phyloP scores from a whole-genome alignment of 2,888 invertebrate species.

The Sinelater perroti region DNA sequence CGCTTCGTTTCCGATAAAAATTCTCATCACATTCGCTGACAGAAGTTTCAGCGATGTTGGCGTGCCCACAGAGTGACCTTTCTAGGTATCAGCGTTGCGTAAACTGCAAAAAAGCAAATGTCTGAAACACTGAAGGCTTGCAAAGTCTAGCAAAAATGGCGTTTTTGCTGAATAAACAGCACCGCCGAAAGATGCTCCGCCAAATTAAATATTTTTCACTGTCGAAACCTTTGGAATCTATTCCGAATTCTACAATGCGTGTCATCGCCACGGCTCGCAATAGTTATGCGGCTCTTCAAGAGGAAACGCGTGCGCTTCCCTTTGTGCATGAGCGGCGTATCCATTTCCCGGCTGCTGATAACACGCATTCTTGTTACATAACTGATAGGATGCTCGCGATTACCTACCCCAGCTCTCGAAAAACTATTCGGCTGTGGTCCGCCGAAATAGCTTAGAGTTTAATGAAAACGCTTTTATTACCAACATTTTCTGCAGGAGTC shows the following conservation, averaged over 20 bases:
- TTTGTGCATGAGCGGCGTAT: conserved; percentile 33
- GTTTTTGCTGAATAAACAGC: too few relatives aligned
- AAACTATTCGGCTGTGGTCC: conserved; percentile 31
- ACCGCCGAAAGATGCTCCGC: too few relatives aligned
- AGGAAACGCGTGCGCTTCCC: conserved; percentile 23
- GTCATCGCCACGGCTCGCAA: conserved; percentile 14
- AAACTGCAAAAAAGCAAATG: too few relatives aligned
- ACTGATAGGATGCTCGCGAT: conserved; percentile 29
- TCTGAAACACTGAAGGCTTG: too few relatives aligned
- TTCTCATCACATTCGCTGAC: conserved; percentile 7
- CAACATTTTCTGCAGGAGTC: conserved; percentile 18
- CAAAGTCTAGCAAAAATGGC: too few relatives aligned
- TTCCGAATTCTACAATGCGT: conserved; percentile 14
- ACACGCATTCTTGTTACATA: conserved; percentile 36
- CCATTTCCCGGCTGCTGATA: conserved; percentile 32
- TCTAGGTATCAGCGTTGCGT: too few relatives aligned
- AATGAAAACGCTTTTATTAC: conserved; percentile 28
- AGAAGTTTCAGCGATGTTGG: too few relatives aligned
- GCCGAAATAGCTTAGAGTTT: conserved; percentile 26
- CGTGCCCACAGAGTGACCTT: too few relatives aligned
- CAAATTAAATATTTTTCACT: too few relatives aligned
- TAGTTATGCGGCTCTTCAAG: conserved; percentile 16
- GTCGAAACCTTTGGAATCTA: background rate
- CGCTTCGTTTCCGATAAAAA: conserved; percentile 18
- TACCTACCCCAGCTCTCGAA: conserved; percentile 22